phyloP scores from a whole-genome alignment of 2,113 vertebrate genomes.

The Geococcyx californianus region DNA sequence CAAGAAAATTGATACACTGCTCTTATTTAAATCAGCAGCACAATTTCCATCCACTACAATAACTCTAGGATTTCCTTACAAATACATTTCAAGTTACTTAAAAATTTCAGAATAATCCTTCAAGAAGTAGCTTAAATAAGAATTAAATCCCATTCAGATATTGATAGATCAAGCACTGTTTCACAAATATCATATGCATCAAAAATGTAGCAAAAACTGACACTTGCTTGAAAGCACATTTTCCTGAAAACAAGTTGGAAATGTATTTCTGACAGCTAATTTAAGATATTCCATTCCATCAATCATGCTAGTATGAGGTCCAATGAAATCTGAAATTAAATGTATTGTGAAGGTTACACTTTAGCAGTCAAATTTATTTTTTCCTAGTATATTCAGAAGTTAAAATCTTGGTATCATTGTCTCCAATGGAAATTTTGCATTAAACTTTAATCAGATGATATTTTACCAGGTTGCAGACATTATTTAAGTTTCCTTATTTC shows the following conservation, averaged over 20 bases:
- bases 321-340: conserved; percentile 37
- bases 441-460: background rate
- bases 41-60: background rate
- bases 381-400: background rate
- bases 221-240: background rate
- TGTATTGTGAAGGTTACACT: background rate
- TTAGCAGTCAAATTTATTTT: background rate
- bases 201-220: background rate
- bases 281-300: conserved; percentile 34
- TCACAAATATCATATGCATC: background rate
- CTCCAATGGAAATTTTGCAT: background rate
- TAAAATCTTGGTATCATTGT: background rate
- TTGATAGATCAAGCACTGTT: background rate
- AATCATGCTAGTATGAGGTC: conserved; percentile 13
- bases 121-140: background rate
- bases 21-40: background rate
- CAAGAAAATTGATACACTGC: background rate
- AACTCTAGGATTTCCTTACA: background rate
- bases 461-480: background rate
- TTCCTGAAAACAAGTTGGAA: background rate
- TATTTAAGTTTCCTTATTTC: background rate
- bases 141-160: background rate
- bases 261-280: conserved; percentile 54
- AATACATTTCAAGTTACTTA: background rate
- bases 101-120: background rate